Conservation (phyloP, 1,140 invertebrate species). For the Apis laboriosa region DNA sequence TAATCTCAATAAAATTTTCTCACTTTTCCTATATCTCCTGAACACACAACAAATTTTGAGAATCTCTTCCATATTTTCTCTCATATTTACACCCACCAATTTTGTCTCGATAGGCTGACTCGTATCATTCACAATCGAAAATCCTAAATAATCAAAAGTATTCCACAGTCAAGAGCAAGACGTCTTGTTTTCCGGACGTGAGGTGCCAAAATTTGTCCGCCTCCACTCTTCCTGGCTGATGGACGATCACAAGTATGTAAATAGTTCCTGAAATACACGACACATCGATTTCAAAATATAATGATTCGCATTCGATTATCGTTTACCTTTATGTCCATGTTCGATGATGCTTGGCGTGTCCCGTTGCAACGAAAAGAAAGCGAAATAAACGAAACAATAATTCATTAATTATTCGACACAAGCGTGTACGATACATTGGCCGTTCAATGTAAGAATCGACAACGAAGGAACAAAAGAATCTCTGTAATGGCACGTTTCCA, state of each 20-base stretch:
- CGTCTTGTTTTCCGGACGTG: not conserved
- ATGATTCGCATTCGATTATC: not conserved
- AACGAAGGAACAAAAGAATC: constrained; percentile 30
- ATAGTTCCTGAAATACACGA: constrained; percentile 34
- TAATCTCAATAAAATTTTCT: too few relatives aligned
- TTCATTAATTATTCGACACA: not conserved
- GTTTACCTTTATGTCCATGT: constrained; percentile 9
- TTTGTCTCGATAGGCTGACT: too few relatives aligned
- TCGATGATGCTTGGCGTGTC: not conserved
- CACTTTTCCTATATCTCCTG: too few relatives aligned
- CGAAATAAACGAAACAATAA: not conserved
- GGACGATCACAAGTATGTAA: constrained; percentile 8
- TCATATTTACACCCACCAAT: too few relatives aligned
- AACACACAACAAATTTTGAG: too few relatives aligned
- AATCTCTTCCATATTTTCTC: too few relatives aligned
- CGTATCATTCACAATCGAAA: too few relatives aligned
- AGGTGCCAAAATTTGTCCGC: constrained; percentile 15
- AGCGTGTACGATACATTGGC: not conserved
- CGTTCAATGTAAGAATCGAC: constrained; percentile 5
- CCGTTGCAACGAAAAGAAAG: not conserved
- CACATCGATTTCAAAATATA: not conserved
- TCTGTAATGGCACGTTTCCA: constrained; percentile 29
- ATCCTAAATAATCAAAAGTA: not conserved
- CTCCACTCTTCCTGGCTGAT: constrained; percentile 10
- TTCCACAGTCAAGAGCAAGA: not conserved